Base-by-base conservation (phyloP, 2,888 invertebrate species). In the Pilophorus perplexus region DNA sequence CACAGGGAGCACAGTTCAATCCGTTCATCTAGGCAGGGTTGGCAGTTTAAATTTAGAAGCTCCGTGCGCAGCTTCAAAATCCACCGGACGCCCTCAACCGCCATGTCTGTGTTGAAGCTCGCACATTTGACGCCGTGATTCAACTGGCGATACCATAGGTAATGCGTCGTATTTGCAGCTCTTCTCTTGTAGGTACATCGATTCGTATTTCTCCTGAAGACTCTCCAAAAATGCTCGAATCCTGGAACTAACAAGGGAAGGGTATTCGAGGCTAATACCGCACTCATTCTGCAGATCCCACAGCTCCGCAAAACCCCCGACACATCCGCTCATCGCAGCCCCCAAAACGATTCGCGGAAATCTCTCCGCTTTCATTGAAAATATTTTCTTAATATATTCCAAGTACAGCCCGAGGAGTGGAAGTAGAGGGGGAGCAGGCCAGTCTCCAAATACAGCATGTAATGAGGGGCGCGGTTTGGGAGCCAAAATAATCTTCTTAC, bases 391-490 rank as follows among this genome's bases (percentile, higher is more conserved):
- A 25, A 42, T 1, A 5, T 42, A 42, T 1, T 42, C 22, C 23
- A 59, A 23, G 25, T 59, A 42, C 3, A 59, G 59, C 14, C 28
- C 37, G 20, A 55, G 37, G 18, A 55, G 33, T 59, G 23, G 5
- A 25, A 28, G 12, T 2, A 10, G 14, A 23, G 40, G 6, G 59
- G 59, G 14, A 6, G 6, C 59, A 59, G 6, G 1, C 14, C 42
- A 22, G 59, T 59, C 16, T 59, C 59, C 59, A 59, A 27, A 16
- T 59, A 59, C 20, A 37, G 33, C 2, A 59, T 59, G 16, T 59
- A 23, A 14, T 23, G 40, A 2, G 40, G 59, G 16, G 42, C 16
- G 1, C 59, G 42, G n/a, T 59, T 27, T 1, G 59, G 59, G 3
- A 59, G 25, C 59, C 59, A 59, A 42, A 59, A 59, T 10, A 42